Evolutionary conservation across 2,113 vertebrate genomes (phyloP), one percentile per base, ranked within the genome.

Genomic region (Ciconia maguari): DNA sequence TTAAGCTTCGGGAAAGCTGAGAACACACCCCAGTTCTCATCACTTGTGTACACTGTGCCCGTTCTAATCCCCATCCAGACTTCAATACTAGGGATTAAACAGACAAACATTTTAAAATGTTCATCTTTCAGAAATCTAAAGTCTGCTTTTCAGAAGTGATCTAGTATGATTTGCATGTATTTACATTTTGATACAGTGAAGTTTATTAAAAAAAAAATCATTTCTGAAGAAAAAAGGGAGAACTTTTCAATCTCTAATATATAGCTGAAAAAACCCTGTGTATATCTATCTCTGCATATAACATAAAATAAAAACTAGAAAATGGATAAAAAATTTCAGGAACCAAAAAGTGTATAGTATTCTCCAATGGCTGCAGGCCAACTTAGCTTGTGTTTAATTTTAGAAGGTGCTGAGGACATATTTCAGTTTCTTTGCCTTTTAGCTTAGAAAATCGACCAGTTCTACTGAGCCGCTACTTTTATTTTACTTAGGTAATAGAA

Each of bases 11-110:
- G 65, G 66, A 61, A 85, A 93, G 86, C 76, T 89, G 68, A 86
- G 83, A 92, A 94, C 87, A 66, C 94, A 72, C 89, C 94, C 74
- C 0, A 4, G 18, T 66, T 93, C 81, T 96, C 76, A 89, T 89
- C 51, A 41, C 44, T 84, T 91, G 18, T 82, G 44, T 87, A 12
- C 1, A 6, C 55, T 24, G 0, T 89, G 57, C 83, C 83, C 20
- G 2, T 71, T 89, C 51, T 72, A 85, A 61, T 91, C 57, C 71
- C 26, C 32, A 46, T 92, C 77, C 32, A 84, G 6, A 55, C 16
- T 84, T 93, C 54, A 93, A n/a, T 69, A 26, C 32, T 32, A 75
- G 52, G 44, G 88, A 91, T 91, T 94, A 92, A 85, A 51, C 11
- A 88, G 71, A 79, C 79, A 90, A 75, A 44, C 54, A 65, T 72